These are phyloP conservation scores for Andricus grossulariae DNA, from an alignment of 1,140 invertebrate species.

Conservation along the genomic window DNA sequence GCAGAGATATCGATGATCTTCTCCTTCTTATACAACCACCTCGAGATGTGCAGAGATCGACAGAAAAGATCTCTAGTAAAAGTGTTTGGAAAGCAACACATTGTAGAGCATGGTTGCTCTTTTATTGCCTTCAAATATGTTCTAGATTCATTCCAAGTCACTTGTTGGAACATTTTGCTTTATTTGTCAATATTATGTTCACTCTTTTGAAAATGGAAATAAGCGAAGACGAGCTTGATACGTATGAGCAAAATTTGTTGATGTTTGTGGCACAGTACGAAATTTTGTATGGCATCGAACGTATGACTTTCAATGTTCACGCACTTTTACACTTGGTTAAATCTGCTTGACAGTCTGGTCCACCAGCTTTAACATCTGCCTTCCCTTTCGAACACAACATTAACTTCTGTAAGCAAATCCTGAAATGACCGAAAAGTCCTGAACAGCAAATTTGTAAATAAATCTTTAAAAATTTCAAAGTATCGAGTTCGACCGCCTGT, in stretches of 20 bases:
- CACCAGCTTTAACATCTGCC: constrained; percentile 25
- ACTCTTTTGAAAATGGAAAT: constrained; percentile 30
- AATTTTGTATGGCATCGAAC: no score
- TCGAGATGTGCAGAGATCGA: constrained; percentile 21
- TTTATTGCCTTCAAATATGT: constrained; percentile 32
- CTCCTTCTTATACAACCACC: constrained; percentile 32
- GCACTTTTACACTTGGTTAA: no score
- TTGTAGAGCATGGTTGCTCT: constrained; percentile 40
- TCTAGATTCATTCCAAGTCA: neutral
- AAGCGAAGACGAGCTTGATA: constrained; percentile 16
- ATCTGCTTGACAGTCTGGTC: no score
- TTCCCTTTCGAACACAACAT: constrained; percentile 36
- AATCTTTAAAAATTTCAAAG: neutral
- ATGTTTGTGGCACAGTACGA: constrained; percentile 35
- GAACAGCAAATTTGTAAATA: constrained; percentile 34
- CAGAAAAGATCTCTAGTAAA: constrained; percentile 23
- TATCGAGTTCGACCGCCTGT: no score
- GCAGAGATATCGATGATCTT: constrained; percentile 30
- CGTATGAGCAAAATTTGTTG: constrained; percentile 34
- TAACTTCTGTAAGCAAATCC: neutral
- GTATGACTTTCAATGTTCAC: no score
- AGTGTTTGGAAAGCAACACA: constrained; percentile 38
- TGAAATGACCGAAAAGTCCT: constrained; percentile 33
- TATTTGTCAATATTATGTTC: no score
- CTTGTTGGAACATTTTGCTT: no score